Conservation (phyloP, 2,888 invertebrate genomes). For the Xestia sexstrigata region DNA sequence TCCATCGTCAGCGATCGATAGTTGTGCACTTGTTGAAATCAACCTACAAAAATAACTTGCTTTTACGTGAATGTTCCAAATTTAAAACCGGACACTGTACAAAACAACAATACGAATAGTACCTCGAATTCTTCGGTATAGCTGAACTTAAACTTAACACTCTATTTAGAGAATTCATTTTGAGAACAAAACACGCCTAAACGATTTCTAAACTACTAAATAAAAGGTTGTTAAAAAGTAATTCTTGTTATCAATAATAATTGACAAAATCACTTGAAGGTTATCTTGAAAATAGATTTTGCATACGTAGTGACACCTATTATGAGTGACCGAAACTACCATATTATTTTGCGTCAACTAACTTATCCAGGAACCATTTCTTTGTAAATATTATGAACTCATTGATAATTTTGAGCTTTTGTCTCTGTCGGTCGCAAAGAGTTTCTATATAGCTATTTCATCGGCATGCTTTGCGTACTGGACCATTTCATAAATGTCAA, state of each 20-base stretch:
- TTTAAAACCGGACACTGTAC: slow-evolving; percentile 70
- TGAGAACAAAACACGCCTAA: slow-evolving; percentile 63
- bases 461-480: slow-evolving; percentile 36
- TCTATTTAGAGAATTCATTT: slow-evolving; percentile 86
- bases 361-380: slow-evolving; percentile 37
- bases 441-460: slow-evolving; percentile 33
- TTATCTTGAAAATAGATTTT: slow-evolving; percentile 88
- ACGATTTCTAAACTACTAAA: slow-evolving; percentile 68
- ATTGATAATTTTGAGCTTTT: slow-evolving; percentile 30
- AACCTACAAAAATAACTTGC: slow-evolving; percentile 82
- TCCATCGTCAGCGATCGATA: slow-evolving; percentile 91
- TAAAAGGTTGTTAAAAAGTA: slow-evolving; percentile 69
- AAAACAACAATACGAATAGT: slow-evolving; percentile 66
- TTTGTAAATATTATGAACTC: slow-evolving; percentile 53
- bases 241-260: slow-evolving; percentile 86
- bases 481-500: slow-evolving; percentile 43
- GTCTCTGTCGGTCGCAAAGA: slow-evolving; percentile 22
- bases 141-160: slow-evolving; percentile 78
- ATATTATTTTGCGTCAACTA: slow-evolving; percentile 35
- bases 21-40: slow-evolving; percentile 81
- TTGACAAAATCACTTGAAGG: slow-evolving; percentile 90
- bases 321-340: slow-evolving; percentile 70
- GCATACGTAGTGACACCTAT: slow-evolving; percentile 80
- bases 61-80: slow-evolving; percentile 71
- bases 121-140: slow-evolving; percentile 85